Evolutionary conservation across 2,797 vertebrate species (phyloP).

Genomic region (Molossus alvarezi): DNA sequence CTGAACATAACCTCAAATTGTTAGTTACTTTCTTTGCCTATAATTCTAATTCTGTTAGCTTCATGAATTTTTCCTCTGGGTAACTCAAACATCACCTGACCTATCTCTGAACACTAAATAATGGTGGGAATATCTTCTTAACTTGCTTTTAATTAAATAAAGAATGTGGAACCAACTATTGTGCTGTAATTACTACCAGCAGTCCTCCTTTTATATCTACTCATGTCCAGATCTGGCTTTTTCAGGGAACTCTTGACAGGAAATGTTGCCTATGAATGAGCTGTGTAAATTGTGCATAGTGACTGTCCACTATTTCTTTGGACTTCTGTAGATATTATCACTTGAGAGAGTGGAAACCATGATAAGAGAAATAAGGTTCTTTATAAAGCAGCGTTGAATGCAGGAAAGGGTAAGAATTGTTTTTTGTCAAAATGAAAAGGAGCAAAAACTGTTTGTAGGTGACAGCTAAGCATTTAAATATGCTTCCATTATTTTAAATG

Average conservation of each 20-base stretch:
- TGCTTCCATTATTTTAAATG: not conserved
- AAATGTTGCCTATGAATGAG: not conserved
- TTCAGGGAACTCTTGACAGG: not conserved
- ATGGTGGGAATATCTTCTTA: not conserved
- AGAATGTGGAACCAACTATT: not conserved
- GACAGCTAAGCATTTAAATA: not conserved
- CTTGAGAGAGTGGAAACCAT: not conserved
- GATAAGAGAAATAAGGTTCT: not conserved
- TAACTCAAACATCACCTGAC: slow-evolving; percentile 33
- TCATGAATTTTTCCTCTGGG: slow-evolving; percentile 43
- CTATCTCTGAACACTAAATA: not conserved
- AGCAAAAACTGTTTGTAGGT: not conserved
- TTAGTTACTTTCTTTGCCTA: slow-evolving; percentile 68
- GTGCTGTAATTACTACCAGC: not conserved
- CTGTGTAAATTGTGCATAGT: not conserved
- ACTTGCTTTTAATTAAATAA: slow-evolving; percentile 42
- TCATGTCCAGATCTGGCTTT: not conserved
- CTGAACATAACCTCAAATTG: slow-evolving; percentile 49
- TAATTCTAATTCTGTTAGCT: slow-evolving; percentile 50
- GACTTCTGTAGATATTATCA: not conserved
- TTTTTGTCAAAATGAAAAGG: not conserved
- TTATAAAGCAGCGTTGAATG: not conserved
- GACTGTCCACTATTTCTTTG: not conserved
- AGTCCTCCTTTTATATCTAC: not conserved
- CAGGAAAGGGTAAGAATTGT: not conserved